Conservation (phyloP, 1,140 invertebrate species). For the Piezodorus guildinii region DNA sequence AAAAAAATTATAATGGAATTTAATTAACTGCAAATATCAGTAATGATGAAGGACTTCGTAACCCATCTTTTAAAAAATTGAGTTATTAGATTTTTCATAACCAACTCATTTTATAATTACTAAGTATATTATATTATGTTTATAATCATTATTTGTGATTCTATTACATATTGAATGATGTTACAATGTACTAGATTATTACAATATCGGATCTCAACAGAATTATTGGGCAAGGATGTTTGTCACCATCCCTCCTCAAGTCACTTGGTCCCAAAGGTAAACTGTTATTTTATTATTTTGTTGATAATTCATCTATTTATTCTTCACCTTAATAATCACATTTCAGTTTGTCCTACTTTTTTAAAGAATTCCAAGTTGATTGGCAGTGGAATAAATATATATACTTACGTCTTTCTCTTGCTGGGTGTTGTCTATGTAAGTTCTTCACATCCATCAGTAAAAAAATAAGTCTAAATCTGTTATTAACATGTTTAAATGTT, state of each 20-base stretch:
- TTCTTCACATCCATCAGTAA: background rate
- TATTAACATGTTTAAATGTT: background rate
- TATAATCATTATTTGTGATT: no score
- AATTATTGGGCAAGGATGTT: no score
- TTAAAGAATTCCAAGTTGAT: conserved; percentile 1
- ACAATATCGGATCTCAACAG: background rate
- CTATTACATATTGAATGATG: background rate
- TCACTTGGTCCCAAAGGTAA: background rate
- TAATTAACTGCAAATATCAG: no score
- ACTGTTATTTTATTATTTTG: background rate
- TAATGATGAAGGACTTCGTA: no score
- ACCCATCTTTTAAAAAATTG: no score
- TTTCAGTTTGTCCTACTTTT: conserved; percentile 5
- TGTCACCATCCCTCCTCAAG: no score
- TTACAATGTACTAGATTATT: background rate
- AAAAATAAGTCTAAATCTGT: background rate
- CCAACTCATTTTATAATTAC: no score
- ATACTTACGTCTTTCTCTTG: background rate
- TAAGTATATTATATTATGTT: no score
- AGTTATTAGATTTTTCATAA: no score
- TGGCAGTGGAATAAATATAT: conserved; percentile 1
- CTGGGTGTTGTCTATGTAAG: conserved; percentile 3
- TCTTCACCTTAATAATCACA: background rate
- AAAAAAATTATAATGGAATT: no score
- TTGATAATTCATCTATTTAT: background rate